phyloP scores from a whole-genome alignment of 37 sponge, comb jelly and placozoan genomes.

The Amphimedon queenslandica region DNA sequence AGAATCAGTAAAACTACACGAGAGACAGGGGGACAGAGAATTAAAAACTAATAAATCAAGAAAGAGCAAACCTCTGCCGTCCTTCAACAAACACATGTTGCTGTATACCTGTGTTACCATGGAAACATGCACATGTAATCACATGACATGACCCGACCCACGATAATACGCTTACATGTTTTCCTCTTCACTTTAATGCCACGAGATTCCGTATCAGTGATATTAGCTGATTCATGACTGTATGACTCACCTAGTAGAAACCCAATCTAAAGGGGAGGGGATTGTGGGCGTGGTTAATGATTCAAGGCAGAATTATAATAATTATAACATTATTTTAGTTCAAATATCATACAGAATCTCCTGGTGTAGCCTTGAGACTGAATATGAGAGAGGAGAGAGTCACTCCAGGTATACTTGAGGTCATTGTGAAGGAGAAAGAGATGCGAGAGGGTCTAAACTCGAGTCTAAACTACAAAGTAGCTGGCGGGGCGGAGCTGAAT shows the following conservation, averaged over 20 bases:
- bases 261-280: conserved; percentile 25
- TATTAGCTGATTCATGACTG: conserved; percentile 28
- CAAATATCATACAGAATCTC: conserved; percentile 49
- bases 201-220: conserved; percentile 47
- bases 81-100: background rate
- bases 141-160: background rate
- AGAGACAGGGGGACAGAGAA: too few relatives aligned
- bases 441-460: background rate
- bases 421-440: background rate
- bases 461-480: background rate
- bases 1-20: background rate
- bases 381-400: conserved; percentile 53
- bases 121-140: background rate
- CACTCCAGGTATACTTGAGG: conserved; percentile 22
- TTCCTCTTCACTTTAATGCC: conserved; percentile 47
- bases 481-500: background rate
- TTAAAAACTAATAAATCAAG: background rate
- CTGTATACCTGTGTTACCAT: background rate
- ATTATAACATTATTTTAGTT: background rate
- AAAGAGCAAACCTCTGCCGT: background rate
- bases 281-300: too few relatives aligned
- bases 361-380: conserved; percentile 48
- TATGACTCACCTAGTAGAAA: conserved; percentile 37
- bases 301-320: too few relatives aligned
- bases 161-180: conserved; percentile 20